Evolutionary conservation across 2,113 vertebrate genomes (phyloP), one percentile per base, ranked within the genome.

Genomic region (Eubucco bourcierii): DNA sequence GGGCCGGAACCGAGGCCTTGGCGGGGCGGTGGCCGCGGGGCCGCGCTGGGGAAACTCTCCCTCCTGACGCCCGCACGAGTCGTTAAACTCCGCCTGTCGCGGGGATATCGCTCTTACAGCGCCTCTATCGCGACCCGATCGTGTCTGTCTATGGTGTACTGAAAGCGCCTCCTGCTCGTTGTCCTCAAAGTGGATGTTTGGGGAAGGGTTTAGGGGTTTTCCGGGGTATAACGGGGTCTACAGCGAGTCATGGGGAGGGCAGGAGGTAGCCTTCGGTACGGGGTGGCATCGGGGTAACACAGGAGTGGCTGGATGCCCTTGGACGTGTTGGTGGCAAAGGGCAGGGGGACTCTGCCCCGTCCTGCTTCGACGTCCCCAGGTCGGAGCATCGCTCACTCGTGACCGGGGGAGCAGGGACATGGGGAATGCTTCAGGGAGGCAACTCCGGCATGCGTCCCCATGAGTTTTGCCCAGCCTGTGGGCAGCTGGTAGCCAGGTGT

Each of bases 71-170:
- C 63, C 65, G 78, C 65, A 50, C 1, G 27, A 56, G 55, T 56
- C 71, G 53, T 56, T 4, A 13, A 39, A 0, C 65, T 47, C 72
- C 72, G 47, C 61, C 70, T 47, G 4, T 29, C 80, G 80, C 75
- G 37, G 13, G 27, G 14, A 7, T 55, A 55, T 28, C 24, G 53
- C 53, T 27, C 27, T 15, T 55, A 29, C 28, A 25, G 53, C 53
- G 60, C 21, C 44, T 1, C 0, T 13, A 3, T 41, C 34, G 27
- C 34, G 15, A 4, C 39, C 1, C 0, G 8, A 0, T 1, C 19
- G 33, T 1, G 1, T 18, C 27, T 52, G 12, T 52, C 23, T 52
- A 14, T 52, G 50, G 23, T 25, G 50, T 52, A 25, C 24, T 12
- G 50, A 24, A 52, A 52, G 68, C 58, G 46, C 31, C 46, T 10